A percentile compares a stretch with the other conserved stretches of the same genome.
Conservation (phyloP, 2,888 invertebrate genomes). For the Electrophaes corylata region DNA sequence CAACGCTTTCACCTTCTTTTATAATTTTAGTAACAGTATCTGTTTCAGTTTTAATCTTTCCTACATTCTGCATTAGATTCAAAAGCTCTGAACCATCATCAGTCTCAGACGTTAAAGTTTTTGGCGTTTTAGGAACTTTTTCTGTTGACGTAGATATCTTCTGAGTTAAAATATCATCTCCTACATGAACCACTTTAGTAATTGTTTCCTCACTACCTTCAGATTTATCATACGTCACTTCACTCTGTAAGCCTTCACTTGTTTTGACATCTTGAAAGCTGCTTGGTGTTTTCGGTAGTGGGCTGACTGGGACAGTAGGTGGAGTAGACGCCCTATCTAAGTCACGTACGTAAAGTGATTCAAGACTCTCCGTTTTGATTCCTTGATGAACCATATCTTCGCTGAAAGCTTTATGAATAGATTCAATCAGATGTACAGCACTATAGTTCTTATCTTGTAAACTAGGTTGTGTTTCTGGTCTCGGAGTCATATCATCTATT, state of each 20-base stretch:
- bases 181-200: conserved; percentile 79
- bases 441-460: conserved; percentile 50
- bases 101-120: conserved; percentile 45
- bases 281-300: conserved; percentile 74
- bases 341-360: conserved; percentile 52
- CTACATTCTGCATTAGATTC: conserved; percentile 73
- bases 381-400: conserved; percentile 73
- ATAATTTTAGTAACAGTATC: conserved; percentile 81
- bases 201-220: conserved; percentile 76
- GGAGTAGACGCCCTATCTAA: conserved; percentile 83
- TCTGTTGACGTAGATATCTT: conserved; percentile 81
- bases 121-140: conserved; percentile 66
- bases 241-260: conserved; percentile 71
- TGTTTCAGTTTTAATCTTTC: conserved; percentile 82
- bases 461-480: conserved; percentile 32
- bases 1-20: conserved; percentile 82
- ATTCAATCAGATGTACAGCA: conserved; percentile 61
- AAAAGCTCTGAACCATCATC: conserved; percentile 63
- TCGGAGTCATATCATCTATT: conserved; percentile 47
- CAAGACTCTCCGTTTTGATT: conserved; percentile 68
- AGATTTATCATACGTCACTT: conserved; percentile 70
- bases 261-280: conserved; percentile 70
- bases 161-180: conserved; percentile 79
- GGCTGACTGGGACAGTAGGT: conserved; percentile 88
- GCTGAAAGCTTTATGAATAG: conserved; percentile 71